Base-by-base conservation (phyloP, 2,797 vertebrate species). In the Octomys mimax region DNA sequence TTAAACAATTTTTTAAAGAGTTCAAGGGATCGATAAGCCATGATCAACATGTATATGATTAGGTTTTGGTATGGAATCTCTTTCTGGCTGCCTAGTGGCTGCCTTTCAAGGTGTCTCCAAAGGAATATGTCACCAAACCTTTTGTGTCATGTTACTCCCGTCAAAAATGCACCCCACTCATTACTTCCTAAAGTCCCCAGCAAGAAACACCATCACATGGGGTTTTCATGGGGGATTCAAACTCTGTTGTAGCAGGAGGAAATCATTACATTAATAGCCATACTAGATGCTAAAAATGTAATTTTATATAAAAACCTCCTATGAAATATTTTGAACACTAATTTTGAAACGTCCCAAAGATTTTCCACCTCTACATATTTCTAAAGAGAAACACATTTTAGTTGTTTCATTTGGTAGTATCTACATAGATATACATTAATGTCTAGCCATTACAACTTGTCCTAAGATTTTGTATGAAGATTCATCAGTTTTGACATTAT, bases 401-500 rank as follows among this genome's bases (percentile, higher is more conserved):
- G 5, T 39, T 88, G 7, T 88, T 68, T 73, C 16, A 21, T 1
- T 2, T 82, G 36, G 14, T 85, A 71, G 82, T 79, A 52, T 68
- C 21, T 80, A 24, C 26, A 71, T 54, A 80, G 10, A 73, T 11
- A 1, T 24, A 28, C 11, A 71, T 71, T 86, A 80, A 91, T 68
- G 16, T 87, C 49, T 89, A 73, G 16, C 8, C 49, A 54, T 83
- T 80, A 26, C 21, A 89, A 88, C 21, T 79, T 78, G 2, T 77
- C n/a, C 19, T 64, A 8, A 93, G 21, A 10, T 77, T 89, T 87
- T 93, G 26, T 79, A 70, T 46, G 12, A 36, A 59, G 24, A 90
- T 85, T 94, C 12, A 88, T 70, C 10, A 84, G 31, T 49, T 92
- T 68, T 95, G 39, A 73, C 36, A 46, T 66, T 73, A 33, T 83